These are phyloP conservation scores for Microplitis manilae DNA, from an alignment of 2,888 invertebrate species.

Conservation along the genomic window DNA sequence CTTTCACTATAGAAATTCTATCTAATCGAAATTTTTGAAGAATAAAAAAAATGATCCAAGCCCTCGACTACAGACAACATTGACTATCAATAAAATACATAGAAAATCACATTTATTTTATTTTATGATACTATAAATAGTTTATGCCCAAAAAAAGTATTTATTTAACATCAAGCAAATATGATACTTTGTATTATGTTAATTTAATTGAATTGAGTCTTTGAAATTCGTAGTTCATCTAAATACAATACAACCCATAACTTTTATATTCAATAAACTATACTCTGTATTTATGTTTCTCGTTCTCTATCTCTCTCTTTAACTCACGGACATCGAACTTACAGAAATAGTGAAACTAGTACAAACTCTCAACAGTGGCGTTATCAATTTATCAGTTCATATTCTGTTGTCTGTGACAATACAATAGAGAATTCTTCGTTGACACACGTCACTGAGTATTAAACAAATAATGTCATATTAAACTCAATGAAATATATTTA, in stretches of 20 bases:
- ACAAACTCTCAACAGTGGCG: slow-evolving; percentile 43
- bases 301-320: slow-evolving; percentile 23
- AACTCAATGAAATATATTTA: slow-evolving; percentile 12
- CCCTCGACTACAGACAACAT: no score
- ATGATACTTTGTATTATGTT: slow-evolving; percentile 31
- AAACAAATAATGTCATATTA: neutral
- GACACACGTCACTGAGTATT: slow-evolving; percentile 12
- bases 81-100: no score
- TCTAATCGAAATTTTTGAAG: no score
- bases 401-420: slow-evolving; percentile 33
- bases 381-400: slow-evolving; percentile 48
- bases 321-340: slow-evolving; percentile 34
- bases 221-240: slow-evolving; percentile 1
- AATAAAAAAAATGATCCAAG: no score
- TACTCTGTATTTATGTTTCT: slow-evolving; percentile 44
- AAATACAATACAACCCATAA: slow-evolving; percentile 30
- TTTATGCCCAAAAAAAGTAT: no score
- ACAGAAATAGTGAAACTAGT: slow-evolving; percentile 31
- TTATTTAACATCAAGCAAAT: no score
- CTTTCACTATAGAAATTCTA: no score
- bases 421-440: slow-evolving; percentile 26
- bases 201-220: slow-evolving; percentile 58
- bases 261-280: slow-evolving; percentile 61
- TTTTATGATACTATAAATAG: no score
- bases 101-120: no score